Evolutionary conservation across 2,797 vertebrate species (phyloP).

Genomic region (Phataginus tetradactyla): DNA sequence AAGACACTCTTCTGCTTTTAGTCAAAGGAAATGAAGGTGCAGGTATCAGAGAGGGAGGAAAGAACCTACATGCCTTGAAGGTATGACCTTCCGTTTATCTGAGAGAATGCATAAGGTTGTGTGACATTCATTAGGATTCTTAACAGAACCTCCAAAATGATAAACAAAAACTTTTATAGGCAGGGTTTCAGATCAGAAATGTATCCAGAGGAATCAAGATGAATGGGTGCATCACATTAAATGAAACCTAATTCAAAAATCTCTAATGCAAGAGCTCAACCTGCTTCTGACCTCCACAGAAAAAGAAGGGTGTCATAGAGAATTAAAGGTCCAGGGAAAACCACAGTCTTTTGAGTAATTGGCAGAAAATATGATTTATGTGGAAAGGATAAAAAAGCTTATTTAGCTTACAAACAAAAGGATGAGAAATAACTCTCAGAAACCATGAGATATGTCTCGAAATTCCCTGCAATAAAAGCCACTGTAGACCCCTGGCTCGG

Average conservation of each 20-base stretch:
- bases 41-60: background rate
- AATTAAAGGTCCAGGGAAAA: background rate
- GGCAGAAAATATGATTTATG: background rate
- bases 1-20: background rate
- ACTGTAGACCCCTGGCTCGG: background rate
- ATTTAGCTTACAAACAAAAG: background rate
- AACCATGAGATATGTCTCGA: background rate
- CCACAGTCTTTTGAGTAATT: background rate
- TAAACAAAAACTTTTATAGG: background rate
- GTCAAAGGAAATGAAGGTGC: background rate
- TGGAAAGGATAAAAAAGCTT: background rate
- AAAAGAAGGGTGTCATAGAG: background rate
- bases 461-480: background rate
- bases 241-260: background rate
- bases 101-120: background rate
- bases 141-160: background rate
- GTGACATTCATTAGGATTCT: background rate
- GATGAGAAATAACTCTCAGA: background rate
- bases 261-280: background rate
- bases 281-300: background rate
- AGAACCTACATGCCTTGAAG: background rate
- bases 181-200: background rate
- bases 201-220: background rate
- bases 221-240: background rate
- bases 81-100: background rate